A percentile compares a stretch with the other conserved stretches of the same genome.
phyloP scores from a whole-genome alignment of 1,140 invertebrate species.

The Drosophila melanogaster region Release_6_plus_ISO1_MT NT_033777.3:11117001-11117500 shows the following conservation, averaged over 20 bases:
- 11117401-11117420: slow-evolving; percentile 4
- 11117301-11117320: slow-evolving; percentile 80
- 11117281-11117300: slow-evolving; percentile 78
- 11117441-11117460: slow-evolving; percentile 15
- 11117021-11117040: background rate
- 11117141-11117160: slow-evolving; percentile 13
- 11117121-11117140: background rate
- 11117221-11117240: slow-evolving; percentile 70
- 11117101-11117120: background rate
- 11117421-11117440: slow-evolving; percentile 34
- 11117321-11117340: slow-evolving; percentile 83
- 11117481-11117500: slow-evolving; percentile 59
- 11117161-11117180: slow-evolving; percentile 61
- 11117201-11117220: slow-evolving; percentile 78
- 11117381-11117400: slow-evolving; percentile 59
- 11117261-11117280: slow-evolving; percentile 24
- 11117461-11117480: slow-evolving; percentile 18
- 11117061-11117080: slow-evolving; percentile 51
- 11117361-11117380: slow-evolving; percentile 81
- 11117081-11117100: slow-evolving; percentile 12
- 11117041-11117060: slow-evolving; percentile 35
- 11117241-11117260: slow-evolving; percentile 19
- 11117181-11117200: slow-evolving; percentile 75
- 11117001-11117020: slow-evolving; percentile 8
- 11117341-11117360: slow-evolving; percentile 83